Base-by-base conservation (phyloP, 1,140 invertebrate species). In the Calephelis virginiensis region DNA sequence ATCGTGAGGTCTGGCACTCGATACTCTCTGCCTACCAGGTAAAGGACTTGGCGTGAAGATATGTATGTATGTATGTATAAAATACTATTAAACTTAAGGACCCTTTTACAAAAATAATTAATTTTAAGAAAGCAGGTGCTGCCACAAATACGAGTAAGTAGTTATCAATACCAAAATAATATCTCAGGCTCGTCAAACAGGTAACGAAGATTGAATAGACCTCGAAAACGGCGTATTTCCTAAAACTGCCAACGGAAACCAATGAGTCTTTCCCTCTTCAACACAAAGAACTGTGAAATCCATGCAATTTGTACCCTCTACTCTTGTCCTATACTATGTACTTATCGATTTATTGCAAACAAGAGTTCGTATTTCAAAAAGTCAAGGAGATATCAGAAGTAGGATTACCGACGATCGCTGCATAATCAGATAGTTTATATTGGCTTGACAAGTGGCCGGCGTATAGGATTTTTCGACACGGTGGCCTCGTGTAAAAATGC, bases 271-370 rank as follows among this genome's bases (percentile, higher is more conserved):
- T 80, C 76, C 70, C 73, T 76, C 76, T 67, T 60, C 69, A 74
- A 79, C 81, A 90, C 85, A 86, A 86, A 87, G 82, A 87, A 82
- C 85, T 87, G 82, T 84, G 80, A 89, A 87, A 85, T 84, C 83
- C 78, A 73, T 85, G 84, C 88, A 89, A 88, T 89, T 86, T 86
- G 79, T 85, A 88, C 86, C 83, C 82, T 43, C 40, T 89, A 78
- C 71, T 78, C 79, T 78, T 80, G 69, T 70, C 71, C 70, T 76
- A 70, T 79, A 86, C 77, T 87, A 85, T 84, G 85, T 89, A 89
- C 82, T 86, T 90, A 90, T 90, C 81, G 88, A 89, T 89, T 86
- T 87, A 88, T 86, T 70, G 82, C 86, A 86, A 86, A 85, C 81
- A 82, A 75, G 70, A 77, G 70, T 77, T 71, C 71, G 75, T 77